Percentiles rank a stretch among this genome's conserved stretches.
These are phyloP conservation scores for Rallus limicola DNA, from an alignment of 2,113 vertebrate species.

Conservation along the genomic window DNA sequence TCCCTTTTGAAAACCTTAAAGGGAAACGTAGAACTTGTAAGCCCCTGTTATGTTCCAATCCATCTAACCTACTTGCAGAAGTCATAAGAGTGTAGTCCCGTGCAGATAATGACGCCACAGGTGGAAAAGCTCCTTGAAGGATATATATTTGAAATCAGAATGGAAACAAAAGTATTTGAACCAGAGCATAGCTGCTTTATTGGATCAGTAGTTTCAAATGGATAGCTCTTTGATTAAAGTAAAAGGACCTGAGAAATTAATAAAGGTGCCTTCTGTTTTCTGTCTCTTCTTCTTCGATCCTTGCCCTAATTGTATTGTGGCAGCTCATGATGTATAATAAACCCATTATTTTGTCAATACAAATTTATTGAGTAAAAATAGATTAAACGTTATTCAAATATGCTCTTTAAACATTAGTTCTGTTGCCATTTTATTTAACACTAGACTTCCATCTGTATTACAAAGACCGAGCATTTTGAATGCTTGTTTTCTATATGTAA, in stretches of 20 bases:
- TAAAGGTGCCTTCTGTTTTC: background rate
- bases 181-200: background rate
- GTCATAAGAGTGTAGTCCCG: background rate
- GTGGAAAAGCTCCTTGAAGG: background rate
- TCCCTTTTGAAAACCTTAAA: background rate
- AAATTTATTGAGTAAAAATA: constrained; percentile 39
- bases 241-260: background rate
- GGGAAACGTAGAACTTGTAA: background rate
- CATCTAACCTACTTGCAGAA: background rate
- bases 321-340: background rate
- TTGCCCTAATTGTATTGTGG: background rate
- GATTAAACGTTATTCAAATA: constrained; percentile 1
- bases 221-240: background rate
- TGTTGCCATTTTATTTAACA: constrained; percentile 32
- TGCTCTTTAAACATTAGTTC: background rate
- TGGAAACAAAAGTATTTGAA: background rate
- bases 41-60: background rate
- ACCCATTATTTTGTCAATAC: constrained; percentile 45
- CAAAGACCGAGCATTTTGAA: background rate
- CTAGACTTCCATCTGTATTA: constrained; percentile 16
- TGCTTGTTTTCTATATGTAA: constrained; percentile 53
- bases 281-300: background rate
- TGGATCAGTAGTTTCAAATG: background rate
- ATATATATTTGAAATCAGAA: background rate
- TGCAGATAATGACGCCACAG: background rate